phyloP scores from a whole-genome alignment of 64 coral and sea anemone species.

The Stichodactyla mertensii region DNA sequence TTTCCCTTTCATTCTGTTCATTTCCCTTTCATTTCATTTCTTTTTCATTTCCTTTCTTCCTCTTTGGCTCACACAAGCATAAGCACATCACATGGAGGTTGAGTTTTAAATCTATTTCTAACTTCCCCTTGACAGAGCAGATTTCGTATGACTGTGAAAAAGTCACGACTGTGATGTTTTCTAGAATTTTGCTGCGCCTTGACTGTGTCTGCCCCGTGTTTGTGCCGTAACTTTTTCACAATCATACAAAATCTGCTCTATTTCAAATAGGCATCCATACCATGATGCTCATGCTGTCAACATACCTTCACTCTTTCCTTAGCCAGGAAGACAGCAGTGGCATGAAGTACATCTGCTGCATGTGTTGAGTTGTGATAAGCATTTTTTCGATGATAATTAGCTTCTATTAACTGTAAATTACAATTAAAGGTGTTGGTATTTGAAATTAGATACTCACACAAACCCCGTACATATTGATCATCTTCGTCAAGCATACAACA shows the following conservation, averaged over 20 bases:
- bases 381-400: constrained; percentile 91
- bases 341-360: constrained; percentile 93
- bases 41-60: too few species aligned
- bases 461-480: background rate
- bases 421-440: background rate
- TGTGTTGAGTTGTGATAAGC: constrained; percentile 98
- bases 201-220: background rate
- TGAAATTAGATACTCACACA: too few species aligned
- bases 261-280: background rate
- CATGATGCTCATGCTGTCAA: background rate
- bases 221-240: background rate
- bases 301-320: constrained; percentile 97
- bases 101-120: too few species aligned
- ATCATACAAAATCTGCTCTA: background rate
- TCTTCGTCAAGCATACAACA: too few species aligned
- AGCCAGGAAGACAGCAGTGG: constrained; percentile 85
- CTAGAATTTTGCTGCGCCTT: too few species aligned
- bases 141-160: too few species aligned
- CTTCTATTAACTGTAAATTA: constrained; percentile 91
- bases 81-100: too few species aligned
- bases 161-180: too few species aligned
- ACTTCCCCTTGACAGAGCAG: too few species aligned
- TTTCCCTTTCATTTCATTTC: too few species aligned
- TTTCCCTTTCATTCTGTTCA: too few species aligned
- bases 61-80: background rate